These are phyloP conservation scores for Electrophaes corylata DNA, from an alignment of 2,888 invertebrate species.

Conservation along the genomic window DNA sequence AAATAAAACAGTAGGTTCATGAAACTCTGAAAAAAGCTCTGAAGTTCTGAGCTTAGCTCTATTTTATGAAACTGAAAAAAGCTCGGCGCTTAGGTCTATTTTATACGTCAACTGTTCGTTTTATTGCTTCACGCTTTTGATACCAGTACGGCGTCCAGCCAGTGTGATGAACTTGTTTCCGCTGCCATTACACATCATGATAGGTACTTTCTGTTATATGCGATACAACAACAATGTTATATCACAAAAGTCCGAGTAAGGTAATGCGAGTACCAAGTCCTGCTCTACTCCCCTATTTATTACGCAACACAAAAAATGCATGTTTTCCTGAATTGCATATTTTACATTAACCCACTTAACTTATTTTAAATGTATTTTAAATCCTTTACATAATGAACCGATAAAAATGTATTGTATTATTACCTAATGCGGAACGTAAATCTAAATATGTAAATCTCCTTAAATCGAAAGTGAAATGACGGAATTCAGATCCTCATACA, in stretches of 20 bases:
- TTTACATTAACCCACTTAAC: conserved; percentile 35
- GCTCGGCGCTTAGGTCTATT: background rate
- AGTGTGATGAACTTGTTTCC: conserved; percentile 66
- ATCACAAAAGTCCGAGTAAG: conserved; percentile 51
- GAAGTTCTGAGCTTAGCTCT: too few species aligned
- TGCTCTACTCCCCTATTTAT: conserved; percentile 34
- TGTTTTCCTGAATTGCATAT: conserved; percentile 34
- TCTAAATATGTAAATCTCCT: conserved; percentile 45
- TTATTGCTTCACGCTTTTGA: conserved; percentile 31
- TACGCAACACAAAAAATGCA: conserved; percentile 29
- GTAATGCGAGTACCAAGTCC: conserved; percentile 26
- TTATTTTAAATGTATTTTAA: conserved; percentile 32
- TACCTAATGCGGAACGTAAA: conserved; percentile 44
- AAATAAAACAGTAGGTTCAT: background rate
- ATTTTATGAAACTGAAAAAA: too few species aligned
- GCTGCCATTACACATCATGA: conserved; percentile 39
- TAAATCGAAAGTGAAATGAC: conserved; percentile 46
- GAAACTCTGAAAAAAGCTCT: background rate
- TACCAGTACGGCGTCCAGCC: conserved; percentile 52
- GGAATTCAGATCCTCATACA: conserved; percentile 40
- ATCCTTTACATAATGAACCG: conserved; percentile 45
- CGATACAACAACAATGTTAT: conserved; percentile 41
- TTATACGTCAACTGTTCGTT: conserved; percentile 6
- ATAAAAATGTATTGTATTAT: conserved; percentile 39
- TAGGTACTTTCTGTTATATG: conserved; percentile 35